Evolutionary conservation across 2,888 invertebrate genomes (phyloP).

Genomic region (Synanthedon vespiformis): DNA sequence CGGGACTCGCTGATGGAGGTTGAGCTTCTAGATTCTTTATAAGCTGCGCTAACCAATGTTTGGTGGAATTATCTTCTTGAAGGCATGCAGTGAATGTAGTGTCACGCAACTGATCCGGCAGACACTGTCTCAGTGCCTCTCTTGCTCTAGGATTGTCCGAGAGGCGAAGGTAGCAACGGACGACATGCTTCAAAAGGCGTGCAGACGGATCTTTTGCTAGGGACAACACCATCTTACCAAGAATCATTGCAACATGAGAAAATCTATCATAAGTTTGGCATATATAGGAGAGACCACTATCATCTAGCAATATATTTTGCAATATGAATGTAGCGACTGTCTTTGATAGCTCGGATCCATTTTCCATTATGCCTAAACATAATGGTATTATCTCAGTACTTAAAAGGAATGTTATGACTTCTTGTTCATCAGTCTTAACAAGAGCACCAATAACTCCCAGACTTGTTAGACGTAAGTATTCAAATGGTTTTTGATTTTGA

Average conservation of each 20-base stretch:
- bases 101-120: slow-evolving; percentile 97
- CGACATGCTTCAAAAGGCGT: slow-evolving; percentile 96
- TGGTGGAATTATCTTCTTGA: slow-evolving; percentile 97
- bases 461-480: slow-evolving; percentile 97
- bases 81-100: slow-evolving; percentile 94
- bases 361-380: slow-evolving; percentile 98
- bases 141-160: slow-evolving; percentile 98
- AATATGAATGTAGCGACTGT: slow-evolving; percentile 99
- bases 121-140: slow-evolving; percentile 95
- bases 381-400: slow-evolving; percentile 99
- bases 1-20: slow-evolving; percentile 60
- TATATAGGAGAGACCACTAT: slow-evolving; percentile 97
- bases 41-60: slow-evolving; percentile 94
- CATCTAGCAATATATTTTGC: slow-evolving; percentile 97
- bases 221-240: slow-evolving; percentile 99
- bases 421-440: slow-evolving; percentile 99
- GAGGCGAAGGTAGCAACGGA: slow-evolving; percentile 95
- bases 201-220: slow-evolving; percentile 97
- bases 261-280: slow-evolving; percentile 99
- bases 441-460: slow-evolving; percentile 99
- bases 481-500: slow-evolving; percentile 97
- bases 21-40: slow-evolving; percentile 90
- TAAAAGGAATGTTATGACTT: slow-evolving; percentile 97
- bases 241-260: slow-evolving; percentile 99
- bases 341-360: slow-evolving; percentile 97